Evolutionary conservation across 2,113 vertebrate species (phyloP).

Genomic region (Poeciliopsis turrubarensis): DNA sequence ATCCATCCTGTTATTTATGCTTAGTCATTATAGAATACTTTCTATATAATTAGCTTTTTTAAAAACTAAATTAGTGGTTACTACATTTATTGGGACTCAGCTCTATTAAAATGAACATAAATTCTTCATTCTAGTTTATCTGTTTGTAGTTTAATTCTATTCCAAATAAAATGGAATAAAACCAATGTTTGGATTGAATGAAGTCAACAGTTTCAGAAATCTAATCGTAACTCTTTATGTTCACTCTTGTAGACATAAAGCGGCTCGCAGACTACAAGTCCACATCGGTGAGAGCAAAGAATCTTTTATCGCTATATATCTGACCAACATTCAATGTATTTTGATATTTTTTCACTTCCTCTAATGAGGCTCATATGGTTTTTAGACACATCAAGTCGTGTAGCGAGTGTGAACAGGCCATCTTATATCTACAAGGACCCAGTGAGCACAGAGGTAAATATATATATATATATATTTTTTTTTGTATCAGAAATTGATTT

Average conservation of each 20-base stretch:
- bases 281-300: conserved; percentile 42
- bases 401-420: neutral
- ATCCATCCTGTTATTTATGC: too few relatives aligned
- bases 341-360: neutral
- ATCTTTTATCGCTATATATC: neutral
- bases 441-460: conserved; percentile 27
- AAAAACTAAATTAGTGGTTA: too few relatives aligned
- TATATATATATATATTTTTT: neutral
- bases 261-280: neutral
- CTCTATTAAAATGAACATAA: too few relatives aligned
- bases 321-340: neutral
- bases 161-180: too few relatives aligned
- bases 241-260: conserved; percentile 7
- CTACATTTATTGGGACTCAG: too few relatives aligned
- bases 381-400: conserved; percentile 32
- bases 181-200: too few relatives aligned
- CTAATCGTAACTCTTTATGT: conserved; percentile 1
- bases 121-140: too few relatives aligned
- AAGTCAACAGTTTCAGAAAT: neutral
- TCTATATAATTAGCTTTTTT: too few relatives aligned
- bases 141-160: too few relatives aligned
- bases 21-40: too few relatives aligned
- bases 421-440: conserved; percentile 27
- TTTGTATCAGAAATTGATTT: rapidly evolving
- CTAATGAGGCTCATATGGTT: neutral